Evolutionary conservation across 2,797 vertebrate genomes (phyloP).

Genomic region (Xenentodon cancila): DNA sequence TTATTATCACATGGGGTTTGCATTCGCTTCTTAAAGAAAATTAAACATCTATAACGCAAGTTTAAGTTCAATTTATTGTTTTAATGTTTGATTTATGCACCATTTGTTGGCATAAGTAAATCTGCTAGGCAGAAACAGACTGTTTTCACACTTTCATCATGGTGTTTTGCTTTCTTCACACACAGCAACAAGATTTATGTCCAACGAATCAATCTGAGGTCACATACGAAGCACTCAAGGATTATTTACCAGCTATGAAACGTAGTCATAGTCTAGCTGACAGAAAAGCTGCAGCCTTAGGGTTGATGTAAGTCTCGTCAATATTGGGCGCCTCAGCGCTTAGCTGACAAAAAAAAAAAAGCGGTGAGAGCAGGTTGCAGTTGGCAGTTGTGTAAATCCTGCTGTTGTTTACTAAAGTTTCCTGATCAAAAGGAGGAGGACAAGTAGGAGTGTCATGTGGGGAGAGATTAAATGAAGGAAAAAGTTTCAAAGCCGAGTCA

Average conservation of each 20-base stretch:
- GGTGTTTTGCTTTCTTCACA: conserved; percentile 28
- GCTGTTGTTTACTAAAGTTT: conserved; percentile 59
- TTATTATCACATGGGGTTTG: conserved; percentile 10
- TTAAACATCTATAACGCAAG: conserved; percentile 13
- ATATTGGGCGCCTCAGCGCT: conserved; percentile 58
- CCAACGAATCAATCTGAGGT: conserved; percentile 57
- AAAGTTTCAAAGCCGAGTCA: conserved; percentile 56
- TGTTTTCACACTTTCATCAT: conserved; percentile 60
- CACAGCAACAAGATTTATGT: conserved; percentile 49
- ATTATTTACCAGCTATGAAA: conserved; percentile 65
- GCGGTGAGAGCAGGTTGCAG: conserved; percentile 71
- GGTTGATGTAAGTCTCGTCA: conserved; percentile 71
- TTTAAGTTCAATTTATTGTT: conserved; percentile 37
- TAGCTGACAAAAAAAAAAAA: conserved; percentile 54
- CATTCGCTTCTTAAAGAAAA: conserved; percentile 15
- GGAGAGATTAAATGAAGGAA: conserved; percentile 28
- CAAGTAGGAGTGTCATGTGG: conserved; percentile 28
- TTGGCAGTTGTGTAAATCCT: conserved; percentile 70
- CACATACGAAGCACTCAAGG: conserved; percentile 65
- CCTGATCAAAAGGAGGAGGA: conserved; percentile 61
- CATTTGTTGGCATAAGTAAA: conserved; percentile 43
- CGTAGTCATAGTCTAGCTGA: conserved; percentile 54
- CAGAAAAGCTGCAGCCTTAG: conserved; percentile 57
- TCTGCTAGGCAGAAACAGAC: conserved; percentile 21
- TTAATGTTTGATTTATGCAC: conserved; percentile 38